phyloP scores from a whole-genome alignment of 2,888 invertebrate species.

The Drosophila paramelanica region DNA sequence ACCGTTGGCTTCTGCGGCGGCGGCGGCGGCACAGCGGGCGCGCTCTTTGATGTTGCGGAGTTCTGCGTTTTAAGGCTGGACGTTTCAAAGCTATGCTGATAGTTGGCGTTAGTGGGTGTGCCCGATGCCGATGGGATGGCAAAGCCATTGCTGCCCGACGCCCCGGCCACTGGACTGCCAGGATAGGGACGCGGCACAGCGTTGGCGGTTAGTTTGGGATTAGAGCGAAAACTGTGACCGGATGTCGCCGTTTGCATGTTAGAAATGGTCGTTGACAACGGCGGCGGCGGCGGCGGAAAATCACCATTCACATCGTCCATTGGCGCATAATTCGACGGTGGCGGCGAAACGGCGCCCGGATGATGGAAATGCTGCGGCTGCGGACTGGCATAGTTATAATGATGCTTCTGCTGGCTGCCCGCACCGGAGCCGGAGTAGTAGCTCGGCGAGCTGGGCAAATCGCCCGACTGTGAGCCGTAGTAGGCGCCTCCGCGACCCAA shows the following conservation, averaged over 20 bases:
- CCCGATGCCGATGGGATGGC: constrained; percentile 39
- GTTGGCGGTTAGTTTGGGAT: constrained; percentile 85
- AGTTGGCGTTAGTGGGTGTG: constrained; percentile 81
- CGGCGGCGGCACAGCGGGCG: constrained; percentile 56
- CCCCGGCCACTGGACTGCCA: constrained; percentile 75
- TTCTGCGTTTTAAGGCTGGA: constrained; percentile 75
- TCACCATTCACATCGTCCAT: constrained; percentile 73
- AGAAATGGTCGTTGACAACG: constrained; percentile 83
- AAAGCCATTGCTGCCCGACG: constrained; percentile 63
- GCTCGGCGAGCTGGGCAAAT: constrained; percentile 83
- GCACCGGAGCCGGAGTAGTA: constrained; percentile 73
- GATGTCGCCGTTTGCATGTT: constrained; percentile 83
- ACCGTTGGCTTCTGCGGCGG: constrained; percentile 64
- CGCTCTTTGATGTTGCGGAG: constrained; percentile 49
- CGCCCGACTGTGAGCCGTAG: constrained; percentile 70
- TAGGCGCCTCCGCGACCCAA: constrained; percentile 82
- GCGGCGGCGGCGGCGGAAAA: constrained; percentile 84
- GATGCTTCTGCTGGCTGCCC: constrained; percentile 78
- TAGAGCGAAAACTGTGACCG: constrained; percentile 82
- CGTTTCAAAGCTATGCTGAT: constrained; percentile 82
- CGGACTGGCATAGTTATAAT: constrained; percentile 77
- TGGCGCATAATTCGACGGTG: constrained; percentile 75
- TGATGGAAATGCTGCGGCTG: constrained; percentile 84
- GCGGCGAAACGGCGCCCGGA: constrained; percentile 84
- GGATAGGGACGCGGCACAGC: constrained; percentile 85